These are phyloP conservation scores for Microtus agrestis DNA, from an alignment of 2,797 vertebrate species.

Conservation along the genomic window DNA sequence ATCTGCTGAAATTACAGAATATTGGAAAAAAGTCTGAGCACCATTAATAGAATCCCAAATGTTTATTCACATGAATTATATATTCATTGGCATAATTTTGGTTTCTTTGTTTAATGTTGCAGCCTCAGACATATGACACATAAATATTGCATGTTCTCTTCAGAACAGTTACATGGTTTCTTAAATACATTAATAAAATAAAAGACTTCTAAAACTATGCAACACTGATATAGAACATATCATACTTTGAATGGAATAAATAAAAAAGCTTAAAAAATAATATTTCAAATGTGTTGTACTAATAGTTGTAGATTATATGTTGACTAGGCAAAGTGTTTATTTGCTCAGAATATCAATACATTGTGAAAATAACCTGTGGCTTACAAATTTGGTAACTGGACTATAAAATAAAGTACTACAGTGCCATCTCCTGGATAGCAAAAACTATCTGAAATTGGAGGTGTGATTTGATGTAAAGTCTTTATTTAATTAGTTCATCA, in stretches of 20 bases:
- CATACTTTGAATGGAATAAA: slow-evolving; percentile 29
- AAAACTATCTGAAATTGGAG: not conserved
- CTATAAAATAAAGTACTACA: slow-evolving; percentile 58
- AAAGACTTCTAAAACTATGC: slow-evolving; percentile 43
- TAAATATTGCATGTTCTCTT: slow-evolving; percentile 39
- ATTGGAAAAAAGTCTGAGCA: not conserved
- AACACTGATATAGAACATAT: not conserved
- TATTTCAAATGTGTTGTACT: slow-evolving; percentile 16
- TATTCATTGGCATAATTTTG: not conserved
- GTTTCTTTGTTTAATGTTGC: not conserved
- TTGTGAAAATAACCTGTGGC: slow-evolving; percentile 52
- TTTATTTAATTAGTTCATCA: slow-evolving; percentile 38
- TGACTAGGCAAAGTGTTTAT: not conserved
- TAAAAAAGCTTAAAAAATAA: not conserved
- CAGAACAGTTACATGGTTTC: slow-evolving; percentile 14
- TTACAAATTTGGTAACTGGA: slow-evolving; percentile 59
- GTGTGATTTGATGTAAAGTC: not conserved
- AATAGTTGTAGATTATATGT: slow-evolving; percentile 48
- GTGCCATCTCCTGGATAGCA: slow-evolving; percentile 78
- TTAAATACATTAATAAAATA: slow-evolving; percentile 45
- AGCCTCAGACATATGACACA: not conserved
- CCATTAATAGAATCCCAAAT: not conserved
- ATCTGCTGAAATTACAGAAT: not conserved
- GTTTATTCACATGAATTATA: slow-evolving; percentile 9
- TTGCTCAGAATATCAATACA: not conserved